phyloP scores from a whole-genome alignment of 2,888 invertebrate species.

The Apamea sordens region DNA sequence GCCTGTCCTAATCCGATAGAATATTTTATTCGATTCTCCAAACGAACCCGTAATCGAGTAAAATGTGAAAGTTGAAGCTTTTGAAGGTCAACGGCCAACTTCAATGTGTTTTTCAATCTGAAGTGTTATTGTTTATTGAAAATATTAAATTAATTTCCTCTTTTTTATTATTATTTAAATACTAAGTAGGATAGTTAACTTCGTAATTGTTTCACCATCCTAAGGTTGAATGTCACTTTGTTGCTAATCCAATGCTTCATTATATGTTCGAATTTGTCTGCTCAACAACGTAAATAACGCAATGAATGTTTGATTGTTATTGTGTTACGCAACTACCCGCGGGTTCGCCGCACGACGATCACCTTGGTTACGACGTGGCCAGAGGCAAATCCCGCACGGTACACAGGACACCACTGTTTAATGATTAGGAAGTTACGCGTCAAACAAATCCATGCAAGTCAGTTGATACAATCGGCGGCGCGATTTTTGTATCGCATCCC shows the following conservation, averaged over 20 bases:
- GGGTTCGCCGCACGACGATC: not conserved
- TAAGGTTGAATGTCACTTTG: not conserved
- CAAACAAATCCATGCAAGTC: not conserved
- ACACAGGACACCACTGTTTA: not conserved
- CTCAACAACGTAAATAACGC: too few relatives aligned
- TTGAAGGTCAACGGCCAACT: not conserved
- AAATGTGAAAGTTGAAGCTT: not conserved
- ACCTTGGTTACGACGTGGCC: not conserved
- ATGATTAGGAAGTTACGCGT: not conserved
- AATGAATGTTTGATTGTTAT: too few relatives aligned
- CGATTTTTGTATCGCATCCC: not conserved
- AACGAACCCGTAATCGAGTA: slow-evolving; percentile 14
- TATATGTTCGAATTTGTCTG: too few relatives aligned
- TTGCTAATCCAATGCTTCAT: too few relatives aligned
- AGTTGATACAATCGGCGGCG: not conserved
- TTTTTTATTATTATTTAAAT: not conserved
- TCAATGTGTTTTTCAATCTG: too few relatives aligned
- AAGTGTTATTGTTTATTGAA: not conserved
- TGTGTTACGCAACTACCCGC: not conserved
- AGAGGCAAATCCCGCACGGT: not conserved
- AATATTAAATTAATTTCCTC: not conserved
- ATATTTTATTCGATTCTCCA: slow-evolving; percentile 34
- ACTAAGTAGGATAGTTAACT: not conserved
- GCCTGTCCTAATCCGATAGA: slow-evolving; percentile 21
- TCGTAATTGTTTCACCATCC: not conserved